A percentile compares a stretch with the other conserved stretches of the same genome.
Evolutionary conservation across 53 echinoderm and acorn worm genomes (phyloP).

Genomic region (Echinometra lucunter): DNA sequence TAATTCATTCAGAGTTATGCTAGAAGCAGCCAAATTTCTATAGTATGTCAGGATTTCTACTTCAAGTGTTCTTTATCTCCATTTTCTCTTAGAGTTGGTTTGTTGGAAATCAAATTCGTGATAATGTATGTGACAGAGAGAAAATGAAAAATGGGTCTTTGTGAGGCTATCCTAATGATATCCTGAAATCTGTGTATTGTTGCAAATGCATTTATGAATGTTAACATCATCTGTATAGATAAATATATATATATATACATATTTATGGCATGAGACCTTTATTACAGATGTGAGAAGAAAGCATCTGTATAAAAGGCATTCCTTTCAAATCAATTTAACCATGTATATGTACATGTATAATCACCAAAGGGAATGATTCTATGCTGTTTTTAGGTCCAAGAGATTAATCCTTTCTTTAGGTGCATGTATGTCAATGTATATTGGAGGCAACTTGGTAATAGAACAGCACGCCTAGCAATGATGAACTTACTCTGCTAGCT

Average conservation of each 20-base stretch:
- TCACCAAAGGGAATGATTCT: neutral
- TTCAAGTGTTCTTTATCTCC: neutral
- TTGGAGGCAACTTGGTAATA: neutral
- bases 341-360: neutral
- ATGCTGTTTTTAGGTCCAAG: neutral
- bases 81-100: neutral
- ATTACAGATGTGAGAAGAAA: neutral
- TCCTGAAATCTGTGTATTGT: neutral
- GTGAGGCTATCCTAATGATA: neutral
- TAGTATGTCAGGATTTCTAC: neutral
- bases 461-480: neutral
- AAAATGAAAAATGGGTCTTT: neutral
- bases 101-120: neutral
- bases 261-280: neutral
- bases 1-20: neutral
- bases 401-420: neutral
- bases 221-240: neutral
- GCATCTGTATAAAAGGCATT: neutral
- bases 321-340: neutral
- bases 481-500: neutral
- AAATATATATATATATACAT: slow-evolving; percentile 20
- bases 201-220: neutral
- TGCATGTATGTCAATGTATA: slow-evolving; percentile 29
- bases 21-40: slow-evolving; percentile 24
- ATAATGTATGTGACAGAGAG: neutral